phyloP scores from a whole-genome alignment of 64 coral and sea anemone species.

The Stichodactyla helianthus region DNA sequence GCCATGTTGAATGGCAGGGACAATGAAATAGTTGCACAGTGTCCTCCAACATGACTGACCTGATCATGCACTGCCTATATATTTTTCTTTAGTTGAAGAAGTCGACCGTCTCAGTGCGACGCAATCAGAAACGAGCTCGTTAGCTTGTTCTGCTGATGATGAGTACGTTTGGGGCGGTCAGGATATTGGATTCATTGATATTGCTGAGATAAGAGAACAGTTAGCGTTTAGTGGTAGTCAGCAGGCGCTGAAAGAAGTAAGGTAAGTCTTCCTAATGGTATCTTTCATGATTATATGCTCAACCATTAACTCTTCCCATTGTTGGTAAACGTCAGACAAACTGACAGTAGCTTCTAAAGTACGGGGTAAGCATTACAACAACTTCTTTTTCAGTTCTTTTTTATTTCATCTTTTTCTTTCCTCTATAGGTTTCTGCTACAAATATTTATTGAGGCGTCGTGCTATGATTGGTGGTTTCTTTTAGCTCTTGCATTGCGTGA shows the following conservation, averaged over 20 bases:
- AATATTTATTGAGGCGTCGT: constrained; percentile 57
- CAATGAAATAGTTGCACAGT: too few relatives aligned
- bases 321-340: not conserved
- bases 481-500: constrained; percentile 60
- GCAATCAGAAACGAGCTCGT: constrained; percentile 80
- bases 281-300: not conserved
- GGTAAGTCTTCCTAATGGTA: constrained; percentile 36
- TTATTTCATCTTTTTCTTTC: not conserved
- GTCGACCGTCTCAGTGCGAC: constrained; percentile 60
- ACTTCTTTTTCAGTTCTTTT: too few relatives aligned
- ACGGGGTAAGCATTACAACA: too few relatives aligned
- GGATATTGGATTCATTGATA: constrained; percentile 60
- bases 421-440: constrained; percentile 58
- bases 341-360: too few relatives aligned
- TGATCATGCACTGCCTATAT: too few relatives aligned
- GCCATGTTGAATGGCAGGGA: too few relatives aligned
- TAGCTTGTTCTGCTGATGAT: constrained; percentile 79
- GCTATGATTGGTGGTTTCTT: constrained; percentile 84
- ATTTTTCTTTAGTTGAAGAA: constrained; percentile 42
- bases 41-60: too few relatives aligned
- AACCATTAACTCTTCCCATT: not conserved
- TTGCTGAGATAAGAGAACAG: constrained; percentile 65
- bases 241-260: constrained; percentile 60
- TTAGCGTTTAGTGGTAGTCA: constrained; percentile 67
- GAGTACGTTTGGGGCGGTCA: constrained; percentile 83